Evolutionary conservation across 1,140 invertebrate genomes (phyloP), one percentile per base, ranked within the genome.

Genomic region (Lithobius niger): DNA sequence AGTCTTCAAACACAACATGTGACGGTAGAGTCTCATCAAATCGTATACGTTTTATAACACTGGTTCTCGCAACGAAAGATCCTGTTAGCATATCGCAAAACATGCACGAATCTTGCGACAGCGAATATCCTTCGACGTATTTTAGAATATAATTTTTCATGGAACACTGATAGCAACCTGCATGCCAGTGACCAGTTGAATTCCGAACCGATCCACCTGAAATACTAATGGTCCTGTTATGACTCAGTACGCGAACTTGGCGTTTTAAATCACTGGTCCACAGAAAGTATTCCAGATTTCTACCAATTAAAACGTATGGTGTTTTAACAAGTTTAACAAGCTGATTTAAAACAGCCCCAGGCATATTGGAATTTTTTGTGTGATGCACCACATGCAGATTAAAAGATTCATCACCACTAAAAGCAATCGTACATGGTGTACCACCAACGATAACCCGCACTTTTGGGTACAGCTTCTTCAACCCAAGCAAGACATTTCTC

Each of bases 1-100:
- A n/a, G n/a, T n/a, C n/a, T n/a, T n/a, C n/a, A n/a, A n/a, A n/a
- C n/a, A n/a, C n/a, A n/a, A n/a, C 10, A 40, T n/a, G n/a, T n/a
- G 31, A 40, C 10, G 10, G 10, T n/a, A 40, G n/a, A 1, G 65
- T 27, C 1, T 62, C 56, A 3, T 55, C 47, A 6, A 21, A 47
- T 21, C 53, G 51, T 15, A 69, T 48, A 31, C 49, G n/a, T 21
- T 27, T 54, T 10, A 65, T n/a, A 18, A 52, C 22, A 6, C 36
- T 19, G 24, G 59, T 63, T 16, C 25, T 57, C 0, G 59, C 57
- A 2, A 67, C 45, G 58, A 69, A 68, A n/a, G 66, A 62, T 4
- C 62, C 66, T 40, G 57, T 55, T 13, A 67, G 45, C 22, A 62
- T 61, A 54, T 67, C 67, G 59, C 67, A 68, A 54, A 62, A 64